phyloP scores from a whole-genome alignment of 2,888 invertebrate genomes.

The Strigamia maritima region DNA sequence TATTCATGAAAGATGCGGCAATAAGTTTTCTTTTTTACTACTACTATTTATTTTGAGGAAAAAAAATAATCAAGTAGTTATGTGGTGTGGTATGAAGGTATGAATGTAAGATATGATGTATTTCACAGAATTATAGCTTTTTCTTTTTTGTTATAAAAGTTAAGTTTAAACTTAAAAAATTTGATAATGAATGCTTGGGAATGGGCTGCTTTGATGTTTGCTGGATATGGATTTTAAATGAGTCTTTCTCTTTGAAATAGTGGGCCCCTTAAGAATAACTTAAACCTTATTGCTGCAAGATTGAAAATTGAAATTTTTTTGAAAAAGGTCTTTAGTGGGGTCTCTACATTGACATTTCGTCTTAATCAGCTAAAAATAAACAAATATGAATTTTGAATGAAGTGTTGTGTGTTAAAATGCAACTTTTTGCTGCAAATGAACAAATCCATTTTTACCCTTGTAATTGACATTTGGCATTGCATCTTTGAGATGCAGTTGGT shows the following conservation, averaged over 20 bases:
- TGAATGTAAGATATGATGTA: not conserved
- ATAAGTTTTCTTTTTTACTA: not conserved
- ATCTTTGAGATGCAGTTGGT: no score
- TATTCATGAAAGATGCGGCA: slow-evolving; percentile 9
- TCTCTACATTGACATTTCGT: not conserved
- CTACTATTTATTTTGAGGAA: not conserved
- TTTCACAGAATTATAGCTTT: not conserved
- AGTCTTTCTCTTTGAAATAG: not conserved
- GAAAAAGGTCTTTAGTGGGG: no score
- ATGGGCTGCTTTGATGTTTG: not conserved
- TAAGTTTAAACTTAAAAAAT: not conserved
- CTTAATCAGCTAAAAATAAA: not conserved
- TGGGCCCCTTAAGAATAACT: not conserved
- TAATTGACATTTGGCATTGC: no score
- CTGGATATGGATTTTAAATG: slow-evolving; percentile 10
- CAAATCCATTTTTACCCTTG: no score
- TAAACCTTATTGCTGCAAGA: not conserved
- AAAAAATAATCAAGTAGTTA: not conserved
- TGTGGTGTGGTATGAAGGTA: no score
- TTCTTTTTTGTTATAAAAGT: not conserved
- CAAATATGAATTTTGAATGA: no score
- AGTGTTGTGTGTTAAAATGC: no score
- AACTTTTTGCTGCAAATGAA: no score
- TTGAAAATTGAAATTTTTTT: not conserved
- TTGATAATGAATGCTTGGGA: slow-evolving; percentile 1